Conservation (phyloP, 2,113 vertebrate genomes). For the Neodontobutis hainanensis region DNA sequence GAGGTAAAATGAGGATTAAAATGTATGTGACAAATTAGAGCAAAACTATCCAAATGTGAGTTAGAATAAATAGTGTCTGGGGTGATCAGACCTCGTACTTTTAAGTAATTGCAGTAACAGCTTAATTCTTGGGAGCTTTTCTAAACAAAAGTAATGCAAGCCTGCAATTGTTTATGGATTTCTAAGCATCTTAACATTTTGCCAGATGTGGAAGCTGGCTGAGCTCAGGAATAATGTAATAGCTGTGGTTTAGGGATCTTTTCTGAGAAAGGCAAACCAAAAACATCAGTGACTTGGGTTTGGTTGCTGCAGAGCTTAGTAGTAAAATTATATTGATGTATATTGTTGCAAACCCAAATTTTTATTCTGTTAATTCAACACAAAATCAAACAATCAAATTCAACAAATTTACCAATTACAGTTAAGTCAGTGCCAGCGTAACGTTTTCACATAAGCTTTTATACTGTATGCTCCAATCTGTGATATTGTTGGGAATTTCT, state of each 20-base stretch:
- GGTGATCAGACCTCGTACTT: constrained; percentile 14
- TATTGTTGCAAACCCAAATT: too few species aligned
- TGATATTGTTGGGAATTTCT: too few species aligned
- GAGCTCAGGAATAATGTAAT: neutral
- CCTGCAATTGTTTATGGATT: constrained; percentile 36
- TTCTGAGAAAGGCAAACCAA: neutral
- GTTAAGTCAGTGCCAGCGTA: too few species aligned
- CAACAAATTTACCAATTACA: too few species aligned
- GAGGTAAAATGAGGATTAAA: neutral
- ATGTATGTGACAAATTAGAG: neutral
- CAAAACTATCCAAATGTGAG: neutral
- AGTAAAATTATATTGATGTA: neutral
- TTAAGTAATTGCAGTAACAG: constrained; percentile 17
- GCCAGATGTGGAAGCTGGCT: constrained; percentile 14
- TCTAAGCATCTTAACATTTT: constrained; percentile 36
- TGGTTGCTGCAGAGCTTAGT: neutral
- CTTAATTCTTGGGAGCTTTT: constrained; percentile 27
- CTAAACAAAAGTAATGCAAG: constrained; percentile 31
- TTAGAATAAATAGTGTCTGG: too few species aligned
- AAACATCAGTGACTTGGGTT: constrained; percentile 2
- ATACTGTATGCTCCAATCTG: too few species aligned
- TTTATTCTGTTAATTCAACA: too few species aligned
- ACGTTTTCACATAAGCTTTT: too few species aligned
- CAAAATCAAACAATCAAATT: too few species aligned
- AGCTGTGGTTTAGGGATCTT: constrained; percentile 10